These are phyloP conservation scores for Oligia strigilis DNA, from an alignment of 2,888 invertebrate genomes.

Conservation along the genomic window DNA sequence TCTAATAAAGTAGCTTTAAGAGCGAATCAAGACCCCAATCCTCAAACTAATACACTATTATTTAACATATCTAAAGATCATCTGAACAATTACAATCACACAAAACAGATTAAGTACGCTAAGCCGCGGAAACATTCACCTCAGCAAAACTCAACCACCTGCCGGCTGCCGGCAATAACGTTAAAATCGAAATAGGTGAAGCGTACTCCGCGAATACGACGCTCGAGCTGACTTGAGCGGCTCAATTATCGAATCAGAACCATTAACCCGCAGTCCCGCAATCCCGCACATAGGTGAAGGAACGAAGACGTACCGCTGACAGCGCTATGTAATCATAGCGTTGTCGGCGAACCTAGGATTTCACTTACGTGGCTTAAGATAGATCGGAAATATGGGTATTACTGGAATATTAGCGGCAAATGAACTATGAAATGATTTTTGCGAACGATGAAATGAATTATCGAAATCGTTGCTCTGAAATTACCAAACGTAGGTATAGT, in stretches of 20 bases:
- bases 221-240: slow-evolving; percentile 53
- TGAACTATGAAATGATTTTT: slow-evolving; percentile 10
- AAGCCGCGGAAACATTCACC: slow-evolving; percentile 19
- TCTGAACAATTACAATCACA: slow-evolving; percentile 40
- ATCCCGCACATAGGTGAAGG: slow-evolving; percentile 40
- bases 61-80: slow-evolving; percentile 28
- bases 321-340: slow-evolving; percentile 26
- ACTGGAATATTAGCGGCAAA: slow-evolving; percentile 27
- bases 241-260: slow-evolving; percentile 68
- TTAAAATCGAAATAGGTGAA: slow-evolving; percentile 56
- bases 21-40: slow-evolving; percentile 6
- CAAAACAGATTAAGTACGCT: slow-evolving; percentile 34
- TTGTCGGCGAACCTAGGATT: slow-evolving; percentile 61
- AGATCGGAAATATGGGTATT: slow-evolving; percentile 21
- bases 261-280: slow-evolving; percentile 45
- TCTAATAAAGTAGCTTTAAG: slow-evolving; percentile 30
- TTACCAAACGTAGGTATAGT: neutral
- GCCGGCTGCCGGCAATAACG: slow-evolving; percentile 44
- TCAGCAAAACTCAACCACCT: slow-evolving; percentile 25
- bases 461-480: neutral
- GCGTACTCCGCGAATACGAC: slow-evolving; percentile 42
- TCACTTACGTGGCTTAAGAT: slow-evolving; percentile 49
- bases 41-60: slow-evolving; percentile 33
- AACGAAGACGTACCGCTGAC: slow-evolving; percentile 49
- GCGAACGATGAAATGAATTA: neutral